These are phyloP conservation scores for Hippocampus abdominalis DNA, from an alignment of 2,113 vertebrate genomes.

Conservation along the genomic window DNA sequence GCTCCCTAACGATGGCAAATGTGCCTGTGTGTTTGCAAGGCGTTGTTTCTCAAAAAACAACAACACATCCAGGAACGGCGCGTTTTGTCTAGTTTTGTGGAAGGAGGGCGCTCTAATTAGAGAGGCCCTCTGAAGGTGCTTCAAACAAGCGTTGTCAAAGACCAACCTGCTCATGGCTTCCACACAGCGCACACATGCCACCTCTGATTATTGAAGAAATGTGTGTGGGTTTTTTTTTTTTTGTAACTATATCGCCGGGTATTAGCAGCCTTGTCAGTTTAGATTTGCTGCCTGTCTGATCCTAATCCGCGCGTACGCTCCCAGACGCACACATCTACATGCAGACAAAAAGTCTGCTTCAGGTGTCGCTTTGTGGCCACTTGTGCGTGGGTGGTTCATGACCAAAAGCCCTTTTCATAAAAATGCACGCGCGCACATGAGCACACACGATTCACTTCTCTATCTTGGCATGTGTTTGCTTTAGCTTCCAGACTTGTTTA, in stretches of 20 bases:
- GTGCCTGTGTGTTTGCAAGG: slow-evolving; percentile 65
- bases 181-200: slow-evolving; percentile 55
- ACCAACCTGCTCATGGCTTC: slow-evolving; percentile 55
- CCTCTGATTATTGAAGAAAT: slow-evolving; percentile 68
- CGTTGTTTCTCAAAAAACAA: slow-evolving; percentile 63
- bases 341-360: slow-evolving; percentile 39
- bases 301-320: slow-evolving; percentile 39
- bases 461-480: slow-evolving; percentile 47
- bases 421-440: not conserved
- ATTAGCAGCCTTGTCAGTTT: slow-evolving; percentile 65
- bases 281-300: slow-evolving; percentile 61
- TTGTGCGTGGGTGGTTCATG: slow-evolving; percentile 38
- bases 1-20: slow-evolving; percentile 69
- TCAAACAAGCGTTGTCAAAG: slow-evolving; percentile 69
- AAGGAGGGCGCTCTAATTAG: slow-evolving; percentile 74
- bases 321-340: slow-evolving; percentile 43
- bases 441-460: slow-evolving; percentile 25
- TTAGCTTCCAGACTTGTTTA: slow-evolving; percentile 52
- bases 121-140: slow-evolving; percentile 67
- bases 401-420: slow-evolving; percentile 31
- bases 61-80: slow-evolving; percentile 65
- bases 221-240: slow-evolving; percentile 41
- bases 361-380: slow-evolving; percentile 58
- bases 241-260: slow-evolving; percentile 60
- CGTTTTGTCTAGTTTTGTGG: slow-evolving; percentile 67